These are phyloP conservation scores for Vulpes ferrilata DNA, from an alignment of 2,113 vertebrate species.

Conservation along the genomic window DNA sequence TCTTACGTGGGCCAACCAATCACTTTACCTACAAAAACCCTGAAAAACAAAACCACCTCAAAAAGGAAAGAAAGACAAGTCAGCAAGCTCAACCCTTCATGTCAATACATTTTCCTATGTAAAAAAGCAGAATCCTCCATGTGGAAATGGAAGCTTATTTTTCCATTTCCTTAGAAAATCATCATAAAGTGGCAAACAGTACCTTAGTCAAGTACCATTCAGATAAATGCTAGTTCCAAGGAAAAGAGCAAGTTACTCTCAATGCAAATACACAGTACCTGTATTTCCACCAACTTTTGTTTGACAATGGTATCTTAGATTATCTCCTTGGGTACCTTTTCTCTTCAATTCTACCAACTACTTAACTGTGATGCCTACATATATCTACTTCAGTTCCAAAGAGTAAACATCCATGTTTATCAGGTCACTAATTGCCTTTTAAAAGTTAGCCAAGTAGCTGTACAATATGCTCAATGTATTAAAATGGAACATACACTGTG, in stretches of 20 bases:
- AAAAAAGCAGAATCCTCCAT: background rate
- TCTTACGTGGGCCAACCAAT: background rate
- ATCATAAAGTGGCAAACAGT: slow-evolving; percentile 6
- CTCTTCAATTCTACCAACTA: slow-evolving; percentile 38
- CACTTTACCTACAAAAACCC: slow-evolving; percentile 11
- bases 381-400: background rate
- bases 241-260: background rate
- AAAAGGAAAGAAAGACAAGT: background rate
- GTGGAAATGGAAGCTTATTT: slow-evolving; percentile 47
- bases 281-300: slow-evolving; percentile 4
- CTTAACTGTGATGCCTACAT: background rate
- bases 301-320: background rate
- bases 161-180: slow-evolving; percentile 60
- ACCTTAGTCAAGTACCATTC: background rate
- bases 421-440: background rate
- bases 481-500: background rate
- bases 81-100: background rate
- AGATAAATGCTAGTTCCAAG: background rate
- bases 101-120: background rate
- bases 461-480: background rate
- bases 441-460: slow-evolving; percentile 28
- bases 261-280: background rate
- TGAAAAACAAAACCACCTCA: background rate
- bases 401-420: background rate
- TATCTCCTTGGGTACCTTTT: background rate